Evolutionary conservation across 2,888 invertebrate genomes (phyloP).

Genomic region (Drosophila phalerata): DNA sequence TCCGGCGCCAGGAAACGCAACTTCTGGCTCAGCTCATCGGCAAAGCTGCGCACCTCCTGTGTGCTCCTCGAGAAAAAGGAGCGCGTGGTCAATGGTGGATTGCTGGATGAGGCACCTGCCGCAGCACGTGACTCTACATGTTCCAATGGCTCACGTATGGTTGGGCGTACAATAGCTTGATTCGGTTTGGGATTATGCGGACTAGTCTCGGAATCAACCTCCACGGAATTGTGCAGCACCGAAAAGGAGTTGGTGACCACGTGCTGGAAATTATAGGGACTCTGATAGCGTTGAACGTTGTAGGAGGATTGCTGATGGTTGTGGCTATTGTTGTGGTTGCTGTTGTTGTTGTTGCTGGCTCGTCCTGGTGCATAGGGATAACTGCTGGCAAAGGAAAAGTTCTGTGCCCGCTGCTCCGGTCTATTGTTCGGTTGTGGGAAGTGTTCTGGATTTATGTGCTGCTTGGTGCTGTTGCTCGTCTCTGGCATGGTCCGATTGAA

Average conservation of each 20-base stretch:
- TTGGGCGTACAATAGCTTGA: slow-evolving; percentile 87
- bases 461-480: slow-evolving; percentile 52
- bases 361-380: slow-evolving; percentile 77
- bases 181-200: slow-evolving; percentile 85
- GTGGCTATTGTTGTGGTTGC: slow-evolving; percentile 48
- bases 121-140: slow-evolving; percentile 44
- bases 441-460: slow-evolving; percentile 74
- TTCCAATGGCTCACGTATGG: slow-evolving; percentile 81
- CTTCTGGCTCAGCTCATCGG: slow-evolving; percentile 90
- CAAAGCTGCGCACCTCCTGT: slow-evolving; percentile 86
- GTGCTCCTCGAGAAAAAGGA: slow-evolving; percentile 73
- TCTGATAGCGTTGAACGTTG: slow-evolving; percentile 67
- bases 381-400: slow-evolving; percentile 79
- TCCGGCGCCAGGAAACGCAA: slow-evolving; percentile 89
- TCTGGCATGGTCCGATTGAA: slow-evolving; percentile 52
- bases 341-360: slow-evolving; percentile 58
- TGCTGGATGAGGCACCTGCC: slow-evolving; percentile 41
- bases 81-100: slow-evolving; percentile 85
- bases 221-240: slow-evolving; percentile 66
- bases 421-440: slow-evolving; percentile 64
- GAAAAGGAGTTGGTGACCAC: slow-evolving; percentile 75
- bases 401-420: slow-evolving; percentile 67
- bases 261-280: slow-evolving; percentile 71
- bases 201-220: slow-evolving; percentile 52
- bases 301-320: slow-evolving; percentile 35